Conservation (phyloP, 2,888 invertebrate species). For the Melanostoma scalare region DNA sequence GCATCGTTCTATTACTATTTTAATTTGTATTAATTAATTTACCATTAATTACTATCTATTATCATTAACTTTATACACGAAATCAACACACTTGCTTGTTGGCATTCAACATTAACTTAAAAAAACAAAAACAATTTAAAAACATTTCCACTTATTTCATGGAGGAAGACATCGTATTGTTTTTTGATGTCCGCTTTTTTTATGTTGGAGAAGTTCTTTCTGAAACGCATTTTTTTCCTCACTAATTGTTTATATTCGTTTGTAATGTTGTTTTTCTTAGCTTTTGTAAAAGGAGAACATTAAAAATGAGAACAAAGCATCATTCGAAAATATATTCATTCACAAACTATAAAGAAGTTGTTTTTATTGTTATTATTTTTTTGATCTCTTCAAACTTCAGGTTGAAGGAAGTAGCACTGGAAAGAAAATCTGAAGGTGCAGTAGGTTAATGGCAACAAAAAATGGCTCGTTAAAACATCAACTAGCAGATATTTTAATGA, state of each 20-base stretch:
- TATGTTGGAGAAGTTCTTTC: constrained; percentile 29
- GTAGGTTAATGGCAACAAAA: too few species aligned
- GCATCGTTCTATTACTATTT: constrained; percentile 49
- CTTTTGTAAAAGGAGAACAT: constrained; percentile 49
- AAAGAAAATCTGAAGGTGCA: neutral
- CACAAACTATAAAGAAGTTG: constrained; percentile 32
- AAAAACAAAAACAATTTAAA: constrained; percentile 14
- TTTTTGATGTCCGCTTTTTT: neutral
- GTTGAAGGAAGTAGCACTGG: too few species aligned
- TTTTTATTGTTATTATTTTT: constrained; percentile 9
- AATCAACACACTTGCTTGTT: constrained; percentile 31
- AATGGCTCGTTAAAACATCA: too few species aligned
- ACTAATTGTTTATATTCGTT: constrained; percentile 35
- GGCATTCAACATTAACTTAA: constrained; percentile 37
- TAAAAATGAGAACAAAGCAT: constrained; percentile 13
- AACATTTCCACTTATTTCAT: constrained; percentile 17
- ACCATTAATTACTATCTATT: constrained; percentile 62
- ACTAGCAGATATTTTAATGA: too few species aligned
- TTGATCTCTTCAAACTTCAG: neutral
- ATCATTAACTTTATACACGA: constrained; percentile 49
- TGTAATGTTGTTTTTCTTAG: constrained; percentile 28
- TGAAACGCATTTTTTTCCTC: constrained; percentile 49
- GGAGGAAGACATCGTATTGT: neutral
- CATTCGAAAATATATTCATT: constrained; percentile 56
- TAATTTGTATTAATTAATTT: constrained; percentile 69